These are phyloP conservation scores for Nothoprocta perdicaria DNA, from an alignment of 2,113 vertebrate genomes.

Conservation along the genomic window DNA sequence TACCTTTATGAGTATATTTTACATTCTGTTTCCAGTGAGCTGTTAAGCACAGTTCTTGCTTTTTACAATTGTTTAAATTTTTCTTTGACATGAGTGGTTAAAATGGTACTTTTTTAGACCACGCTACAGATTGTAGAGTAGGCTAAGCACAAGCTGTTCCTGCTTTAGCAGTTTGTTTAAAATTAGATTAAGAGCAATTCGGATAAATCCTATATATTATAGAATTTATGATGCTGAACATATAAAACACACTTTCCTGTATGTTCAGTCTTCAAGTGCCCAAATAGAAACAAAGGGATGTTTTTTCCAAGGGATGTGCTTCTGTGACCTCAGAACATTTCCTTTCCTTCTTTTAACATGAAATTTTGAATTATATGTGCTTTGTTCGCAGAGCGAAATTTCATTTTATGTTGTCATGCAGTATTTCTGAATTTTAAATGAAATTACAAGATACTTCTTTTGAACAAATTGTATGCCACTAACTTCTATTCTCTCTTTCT, in stretches of 20 bases:
- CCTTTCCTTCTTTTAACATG: neutral
- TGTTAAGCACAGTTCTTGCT: neutral
- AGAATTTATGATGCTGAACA: neutral
- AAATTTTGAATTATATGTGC: neutral
- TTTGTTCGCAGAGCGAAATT: neutral
- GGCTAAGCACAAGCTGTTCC: neutral
- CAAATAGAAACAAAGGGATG: neutral
- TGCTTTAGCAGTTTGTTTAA: neutral
- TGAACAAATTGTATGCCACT: neutral
- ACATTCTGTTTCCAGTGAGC: neutral
- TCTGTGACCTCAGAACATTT: neutral
- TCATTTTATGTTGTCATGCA: neutral
- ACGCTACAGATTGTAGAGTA: neutral
- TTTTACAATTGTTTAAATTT: neutral
- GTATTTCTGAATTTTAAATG: neutral
- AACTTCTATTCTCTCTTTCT: neutral
- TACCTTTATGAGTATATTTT: neutral
- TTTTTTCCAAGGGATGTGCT: neutral
- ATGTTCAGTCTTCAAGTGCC: neutral
- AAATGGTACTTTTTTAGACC: neutral
- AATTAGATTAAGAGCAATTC: neutral
- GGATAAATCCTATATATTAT: neutral
- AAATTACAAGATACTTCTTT: neutral
- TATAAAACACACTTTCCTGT: neutral
- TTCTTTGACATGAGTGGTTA: neutral